Conservation (phyloP, 2,797 vertebrate genomes). For the Enteromius thamalakanensis region DNA sequence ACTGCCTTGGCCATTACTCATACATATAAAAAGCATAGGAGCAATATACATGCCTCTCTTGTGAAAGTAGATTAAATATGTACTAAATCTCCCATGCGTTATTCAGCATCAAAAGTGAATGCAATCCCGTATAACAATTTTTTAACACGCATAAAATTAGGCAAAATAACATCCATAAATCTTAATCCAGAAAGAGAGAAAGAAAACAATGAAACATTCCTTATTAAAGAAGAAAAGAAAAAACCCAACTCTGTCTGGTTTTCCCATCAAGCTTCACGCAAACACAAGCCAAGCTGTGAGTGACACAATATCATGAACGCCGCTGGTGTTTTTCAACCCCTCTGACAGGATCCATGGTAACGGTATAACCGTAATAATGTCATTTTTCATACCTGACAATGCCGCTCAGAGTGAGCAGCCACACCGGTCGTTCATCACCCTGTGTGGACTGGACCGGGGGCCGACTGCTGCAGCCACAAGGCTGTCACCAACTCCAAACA, state of each 20-base stretch:
- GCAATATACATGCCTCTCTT: neutral
- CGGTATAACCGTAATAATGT: slow-evolving; percentile 59
- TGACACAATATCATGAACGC: slow-evolving; percentile 29
- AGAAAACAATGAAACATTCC: neutral
- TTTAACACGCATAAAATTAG: neutral
- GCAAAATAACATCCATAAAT: slow-evolving; percentile 3
- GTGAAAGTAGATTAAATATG: slow-evolving; percentile 8
- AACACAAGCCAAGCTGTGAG: slow-evolving; percentile 16
- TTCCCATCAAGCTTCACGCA: slow-evolving; percentile 9
- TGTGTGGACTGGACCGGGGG: slow-evolving; percentile 29
- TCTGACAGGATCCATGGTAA: slow-evolving; percentile 57
- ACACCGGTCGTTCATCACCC: slow-evolving; percentile 57
- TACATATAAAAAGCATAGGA: slow-evolving; percentile 8
- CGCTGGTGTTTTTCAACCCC: slow-evolving; percentile 52
- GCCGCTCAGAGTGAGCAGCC: slow-evolving; percentile 49
- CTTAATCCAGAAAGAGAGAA: neutral
- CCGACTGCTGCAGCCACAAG: neutral
- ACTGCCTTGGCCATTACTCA: neutral
- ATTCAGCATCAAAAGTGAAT: slow-evolving; percentile 12
- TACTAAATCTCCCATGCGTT: neutral
- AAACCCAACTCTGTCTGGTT: slow-evolving; percentile 4
- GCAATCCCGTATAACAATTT: neutral
- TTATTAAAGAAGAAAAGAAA: neutral
- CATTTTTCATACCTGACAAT: slow-evolving; percentile 61
- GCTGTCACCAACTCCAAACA: slow-evolving; percentile 31